phyloP scores from a whole-genome alignment of 2,113 vertebrate species.

The Protobothrops flavoviridis region DNA sequence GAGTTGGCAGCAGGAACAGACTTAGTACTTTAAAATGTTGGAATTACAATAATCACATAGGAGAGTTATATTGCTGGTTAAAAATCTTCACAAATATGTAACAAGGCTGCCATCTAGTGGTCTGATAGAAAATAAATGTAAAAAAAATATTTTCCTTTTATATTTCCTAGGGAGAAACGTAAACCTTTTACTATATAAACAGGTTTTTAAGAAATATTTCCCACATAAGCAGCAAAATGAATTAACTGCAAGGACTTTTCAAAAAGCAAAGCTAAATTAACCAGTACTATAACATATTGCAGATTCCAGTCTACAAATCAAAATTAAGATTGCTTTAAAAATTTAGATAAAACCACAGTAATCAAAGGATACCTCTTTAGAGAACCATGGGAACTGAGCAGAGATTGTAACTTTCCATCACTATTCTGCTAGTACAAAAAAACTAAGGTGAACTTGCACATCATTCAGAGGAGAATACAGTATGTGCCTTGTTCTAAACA shows the following conservation, averaged over 20 bases:
- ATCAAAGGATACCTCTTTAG: neutral
- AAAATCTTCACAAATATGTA: neutral
- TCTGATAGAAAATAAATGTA: slow-evolving; percentile 1
- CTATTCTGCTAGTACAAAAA: neutral
- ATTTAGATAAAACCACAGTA: neutral
- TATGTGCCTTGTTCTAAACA: neutral
- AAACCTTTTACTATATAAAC: neutral
- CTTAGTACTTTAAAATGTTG: neutral
- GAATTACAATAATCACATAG: neutral
- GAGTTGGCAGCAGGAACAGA: neutral
- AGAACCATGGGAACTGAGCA: neutral
- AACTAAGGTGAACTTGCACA: neutral
- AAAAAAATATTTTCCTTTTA: neutral
- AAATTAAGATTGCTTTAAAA: neutral
- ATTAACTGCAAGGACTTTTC: neutral
- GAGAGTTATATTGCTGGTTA: neutral
- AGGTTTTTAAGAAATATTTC: neutral
- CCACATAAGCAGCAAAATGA: neutral
- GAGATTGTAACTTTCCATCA: neutral
- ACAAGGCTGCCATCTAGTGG: slow-evolving; percentile 76
- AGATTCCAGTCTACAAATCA: neutral
- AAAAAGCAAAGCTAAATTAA: neutral
- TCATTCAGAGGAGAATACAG: neutral
- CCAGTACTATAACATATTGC: neutral
- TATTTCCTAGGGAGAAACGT: neutral